phyloP scores from a whole-genome alignment of 2,797 vertebrate species.

The Clarias pachynema region DNA sequence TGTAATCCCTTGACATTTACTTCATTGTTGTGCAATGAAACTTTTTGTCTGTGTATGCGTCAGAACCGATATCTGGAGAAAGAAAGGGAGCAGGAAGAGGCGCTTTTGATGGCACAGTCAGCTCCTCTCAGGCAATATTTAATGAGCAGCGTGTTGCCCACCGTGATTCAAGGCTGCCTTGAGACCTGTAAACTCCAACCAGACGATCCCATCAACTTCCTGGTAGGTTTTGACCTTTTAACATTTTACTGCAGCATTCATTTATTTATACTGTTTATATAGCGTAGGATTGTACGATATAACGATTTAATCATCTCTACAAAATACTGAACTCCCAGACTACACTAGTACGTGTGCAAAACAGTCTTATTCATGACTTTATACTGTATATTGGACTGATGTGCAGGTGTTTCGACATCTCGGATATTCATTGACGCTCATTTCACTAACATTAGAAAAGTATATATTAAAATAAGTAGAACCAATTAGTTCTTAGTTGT shows the following conservation, averaged over 20 bases:
- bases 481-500: background rate
- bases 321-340: background rate
- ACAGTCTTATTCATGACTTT: background rate
- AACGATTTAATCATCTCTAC: background rate
- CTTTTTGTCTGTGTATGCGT: background rate
- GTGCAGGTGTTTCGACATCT: background rate
- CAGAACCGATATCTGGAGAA: constrained; percentile 77
- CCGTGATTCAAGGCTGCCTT: constrained; percentile 82
- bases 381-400: background rate
- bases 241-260: background rate
- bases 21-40: background rate
- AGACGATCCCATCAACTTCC: constrained; percentile 86
- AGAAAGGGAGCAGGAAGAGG: constrained; percentile 78
- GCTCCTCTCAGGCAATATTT: constrained; percentile 82
- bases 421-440: background rate
- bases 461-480: background rate
- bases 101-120: constrained; percentile 65
- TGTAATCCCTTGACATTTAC: background rate
- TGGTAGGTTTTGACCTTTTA: constrained; percentile 71
- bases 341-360: background rate
- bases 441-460: background rate
- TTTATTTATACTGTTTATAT: background rate
- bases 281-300: background rate
- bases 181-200: constrained; percentile 83
- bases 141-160: constrained; percentile 85